Evolutionary conservation across 2,888 invertebrate genomes (phyloP), one percentile per base, ranked within the genome.

Genomic region (Blastobasis adustella): DNA sequence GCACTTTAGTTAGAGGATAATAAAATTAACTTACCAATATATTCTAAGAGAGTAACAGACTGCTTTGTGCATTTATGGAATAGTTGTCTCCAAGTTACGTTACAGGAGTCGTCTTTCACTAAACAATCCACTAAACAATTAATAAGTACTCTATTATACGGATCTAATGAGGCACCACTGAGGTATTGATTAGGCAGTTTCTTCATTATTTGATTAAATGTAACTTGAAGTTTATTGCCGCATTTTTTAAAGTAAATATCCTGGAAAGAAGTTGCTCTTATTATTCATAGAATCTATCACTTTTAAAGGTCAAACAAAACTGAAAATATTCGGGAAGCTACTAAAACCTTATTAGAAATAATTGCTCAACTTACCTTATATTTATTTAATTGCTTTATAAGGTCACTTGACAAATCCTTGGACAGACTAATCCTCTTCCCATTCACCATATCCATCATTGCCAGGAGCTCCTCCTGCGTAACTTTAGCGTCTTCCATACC

Each of bases 61-160:
- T 92, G 91, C 54, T 90, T 87, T 36, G 92, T 85, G 66, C 93
- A 90, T 67, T 92, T 93, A 39, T 89, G 79, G 76, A 94, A 93
- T 49, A 92, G 74, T 62, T 92, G 92, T 63, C 89, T 89, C 95
- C 94, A 95, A 0, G 89, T 88, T 47, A 89, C 89, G 61, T 92
- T 92, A 63, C 92, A 92, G 0, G 90, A 90, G 56, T 90, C 89
- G 59, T 95, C 94, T 49, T 82, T 80, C 37, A 73, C 73, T 44
- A 95, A 79, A 67, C 93, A 93, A 55, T 89, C 89, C 5, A 91
- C 77, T 46, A 94, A 73, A 58, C 91, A 89, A 49, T 90, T 89
- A 47, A 91, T 83, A 54, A 94, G 79, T 68, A 93, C 92, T 49
- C 85, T 79, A 62, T 85, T 74, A 60, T 82, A 87, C 0, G 77